Conservation (phyloP, 2,797 vertebrate species). For the Oreortyx pictus region DNA sequence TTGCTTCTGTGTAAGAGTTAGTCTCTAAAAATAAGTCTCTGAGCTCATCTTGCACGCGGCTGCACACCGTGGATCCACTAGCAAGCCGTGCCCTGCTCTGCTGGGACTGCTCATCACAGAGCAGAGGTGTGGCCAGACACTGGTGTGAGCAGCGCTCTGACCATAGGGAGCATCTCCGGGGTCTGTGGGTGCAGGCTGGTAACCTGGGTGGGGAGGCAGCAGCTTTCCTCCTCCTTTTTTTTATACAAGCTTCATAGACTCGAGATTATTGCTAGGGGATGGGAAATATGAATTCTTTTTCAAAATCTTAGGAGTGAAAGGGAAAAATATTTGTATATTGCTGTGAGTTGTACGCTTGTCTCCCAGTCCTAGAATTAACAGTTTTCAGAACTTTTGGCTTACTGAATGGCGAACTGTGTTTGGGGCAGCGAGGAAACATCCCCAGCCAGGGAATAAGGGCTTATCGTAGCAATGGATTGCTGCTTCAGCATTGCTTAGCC, state of each 20-base stretch:
- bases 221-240: not conserved
- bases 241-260: not conserved
- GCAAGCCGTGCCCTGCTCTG: not conserved
- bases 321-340: not conserved
- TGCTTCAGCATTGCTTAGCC: not conserved
- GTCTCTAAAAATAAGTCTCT: constrained; percentile 12
- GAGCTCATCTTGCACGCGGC: not conserved
- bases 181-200: not conserved
- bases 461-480: not conserved
- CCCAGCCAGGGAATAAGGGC: not conserved
- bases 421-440: not conserved
- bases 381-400: not conserved
- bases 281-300: not conserved
- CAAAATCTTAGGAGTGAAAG: not conserved
- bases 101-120: not conserved
- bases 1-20: not conserved
- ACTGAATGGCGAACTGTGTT: not conserved
- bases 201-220: not conserved
- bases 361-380: not conserved
- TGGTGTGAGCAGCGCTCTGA: no score
- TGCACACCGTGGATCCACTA: not conserved
- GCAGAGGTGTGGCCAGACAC: no score
- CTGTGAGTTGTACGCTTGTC: not conserved
- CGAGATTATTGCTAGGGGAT: not conserved
- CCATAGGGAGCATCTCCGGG: not conserved